A percentile compares a stretch with the other conserved stretches of the same genome.
Evolutionary conservation across 2,888 invertebrate genomes (phyloP).

Genomic region (Schrankia costaestrigalis): DNA sequence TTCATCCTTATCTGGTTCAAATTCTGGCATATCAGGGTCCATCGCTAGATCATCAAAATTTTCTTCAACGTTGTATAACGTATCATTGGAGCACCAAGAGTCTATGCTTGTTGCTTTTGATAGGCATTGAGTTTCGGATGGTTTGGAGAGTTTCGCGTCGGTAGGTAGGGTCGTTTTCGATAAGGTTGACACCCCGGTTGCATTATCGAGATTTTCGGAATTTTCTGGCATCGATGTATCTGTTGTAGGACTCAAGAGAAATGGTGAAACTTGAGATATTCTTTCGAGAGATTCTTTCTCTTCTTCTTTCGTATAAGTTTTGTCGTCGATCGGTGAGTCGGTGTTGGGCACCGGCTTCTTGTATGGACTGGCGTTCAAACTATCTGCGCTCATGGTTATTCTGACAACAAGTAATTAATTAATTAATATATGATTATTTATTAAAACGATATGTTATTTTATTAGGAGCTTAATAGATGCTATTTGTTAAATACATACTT

Average conservation of each 20-base stretch:
- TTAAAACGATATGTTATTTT: too few relatives aligned
- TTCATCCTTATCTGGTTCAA: slow-evolving; percentile 43
- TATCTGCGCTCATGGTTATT: slow-evolving; percentile 74
- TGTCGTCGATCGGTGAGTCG: slow-evolving; percentile 57
- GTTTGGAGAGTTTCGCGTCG: slow-evolving; percentile 72
- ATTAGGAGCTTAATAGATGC: too few relatives aligned
- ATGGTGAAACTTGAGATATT: slow-evolving; percentile 70
- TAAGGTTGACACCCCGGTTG: slow-evolving; percentile 67
- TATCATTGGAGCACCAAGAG: slow-evolving; percentile 84
- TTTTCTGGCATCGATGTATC: slow-evolving; percentile 59
- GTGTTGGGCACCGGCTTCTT: slow-evolving; percentile 40
- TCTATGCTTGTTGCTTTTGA: slow-evolving; percentile 82
- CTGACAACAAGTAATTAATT: slow-evolving; percentile 36
- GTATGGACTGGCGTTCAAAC: slow-evolving; percentile 65
- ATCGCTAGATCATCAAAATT: slow-evolving; percentile 72
- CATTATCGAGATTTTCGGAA: slow-evolving; percentile 54
- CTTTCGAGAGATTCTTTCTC: slow-evolving; percentile 60
- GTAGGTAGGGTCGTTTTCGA: slow-evolving; percentile 74
- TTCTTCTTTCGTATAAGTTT: slow-evolving; percentile 60
- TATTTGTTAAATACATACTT: too few relatives aligned
- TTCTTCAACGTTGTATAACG: slow-evolving; percentile 83
- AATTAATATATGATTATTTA: too few relatives aligned
- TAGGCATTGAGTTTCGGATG: slow-evolving; percentile 67
- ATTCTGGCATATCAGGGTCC: slow-evolving; percentile 59
- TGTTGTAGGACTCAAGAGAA: slow-evolving; percentile 65